Conservation (phyloP, 2,888 invertebrate genomes). For the Eledona agricola region DNA sequence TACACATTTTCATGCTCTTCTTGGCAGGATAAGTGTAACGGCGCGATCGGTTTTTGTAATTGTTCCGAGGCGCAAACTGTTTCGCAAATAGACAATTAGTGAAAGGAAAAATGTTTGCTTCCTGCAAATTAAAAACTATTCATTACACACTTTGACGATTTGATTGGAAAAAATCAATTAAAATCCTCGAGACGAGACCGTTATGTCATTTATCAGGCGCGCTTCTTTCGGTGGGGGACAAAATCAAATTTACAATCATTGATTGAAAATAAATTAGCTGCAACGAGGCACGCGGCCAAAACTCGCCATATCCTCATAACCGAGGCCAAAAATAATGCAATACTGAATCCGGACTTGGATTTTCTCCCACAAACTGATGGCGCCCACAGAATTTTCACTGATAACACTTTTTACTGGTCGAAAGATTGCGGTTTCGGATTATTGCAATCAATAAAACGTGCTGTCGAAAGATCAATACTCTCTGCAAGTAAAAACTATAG, state of each 20-base stretch:
- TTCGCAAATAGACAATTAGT: slow-evolving; percentile 13
- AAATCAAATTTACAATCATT: slow-evolving; percentile 46
- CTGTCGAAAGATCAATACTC: too few species aligned
- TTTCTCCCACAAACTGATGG: too few species aligned
- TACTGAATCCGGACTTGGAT: slow-evolving; percentile 51
- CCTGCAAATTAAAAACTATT: slow-evolving; percentile 6
- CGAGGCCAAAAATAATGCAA: slow-evolving; percentile 54
- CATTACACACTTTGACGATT: slow-evolving; percentile 5
- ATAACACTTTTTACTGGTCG: too few species aligned
- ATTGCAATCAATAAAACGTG: too few species aligned
- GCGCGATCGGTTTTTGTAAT: slow-evolving; percentile 25
- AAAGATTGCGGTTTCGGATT: too few species aligned
- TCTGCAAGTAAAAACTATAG: too few species aligned
- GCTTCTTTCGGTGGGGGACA: slow-evolving; percentile 16
- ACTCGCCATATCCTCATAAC: slow-evolving; percentile 46
- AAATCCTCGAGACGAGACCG: background rate
- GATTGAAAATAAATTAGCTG: slow-evolving; percentile 48
- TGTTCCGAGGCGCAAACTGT: slow-evolving; percentile 13
- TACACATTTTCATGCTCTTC: slow-evolving; percentile 36
- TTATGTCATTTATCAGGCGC: slow-evolving; percentile 1
- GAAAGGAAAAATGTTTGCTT: slow-evolving; percentile 28
- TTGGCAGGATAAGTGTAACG: slow-evolving; percentile 29
- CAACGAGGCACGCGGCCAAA: slow-evolving; percentile 46
- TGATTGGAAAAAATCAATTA: slow-evolving; percentile 25
- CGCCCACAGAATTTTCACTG: too few species aligned